A percentile compares a stretch with the other conserved stretches of the same genome.
These are phyloP conservation scores for Rhadinocentrus ornatus DNA, from an alignment of 2,797 vertebrate species.

Conservation along the genomic window DNA sequence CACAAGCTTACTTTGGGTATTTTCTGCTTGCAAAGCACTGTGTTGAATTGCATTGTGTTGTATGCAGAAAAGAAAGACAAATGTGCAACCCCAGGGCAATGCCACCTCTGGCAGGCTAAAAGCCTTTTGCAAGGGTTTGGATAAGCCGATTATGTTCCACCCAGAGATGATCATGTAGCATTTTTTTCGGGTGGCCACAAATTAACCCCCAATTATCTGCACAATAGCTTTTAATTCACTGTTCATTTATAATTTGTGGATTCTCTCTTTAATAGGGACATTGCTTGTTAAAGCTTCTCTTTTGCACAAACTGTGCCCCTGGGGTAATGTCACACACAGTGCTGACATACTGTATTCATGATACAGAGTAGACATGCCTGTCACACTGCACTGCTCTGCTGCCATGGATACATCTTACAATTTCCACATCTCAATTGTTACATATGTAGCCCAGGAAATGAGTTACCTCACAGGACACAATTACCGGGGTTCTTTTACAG, in stretches of 20 bases:
- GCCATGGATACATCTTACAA: conserved; percentile 43
- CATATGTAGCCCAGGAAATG: too few species aligned
- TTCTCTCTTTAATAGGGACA: conserved; percentile 22
- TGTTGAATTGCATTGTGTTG: conserved; percentile 17
- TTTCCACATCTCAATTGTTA: conserved; percentile 43
- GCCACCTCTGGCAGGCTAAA: conserved; percentile 49
- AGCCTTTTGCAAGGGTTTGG: conserved; percentile 24
- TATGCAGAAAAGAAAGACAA: conserved; percentile 30
- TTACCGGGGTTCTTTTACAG: too few species aligned
- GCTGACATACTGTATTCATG: conserved; percentile 48
- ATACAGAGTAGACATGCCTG: conserved; percentile 37
- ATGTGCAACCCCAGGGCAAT: conserved; percentile 19
- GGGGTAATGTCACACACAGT: conserved; percentile 43
- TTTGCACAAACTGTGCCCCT: conserved; percentile 27
- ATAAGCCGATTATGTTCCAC: conserved; percentile 60
- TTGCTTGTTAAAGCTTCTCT: conserved; percentile 35
- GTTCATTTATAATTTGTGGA: conserved; percentile 51
- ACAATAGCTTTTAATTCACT: conserved; percentile 58
- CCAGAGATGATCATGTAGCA: conserved; percentile 53
- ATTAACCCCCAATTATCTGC: conserved; percentile 55
- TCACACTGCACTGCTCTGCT: conserved; percentile 32
- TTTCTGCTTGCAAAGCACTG: conserved; percentile 13
- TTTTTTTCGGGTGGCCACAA: conserved; percentile 51
- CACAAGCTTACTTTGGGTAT: conserved; percentile 4
- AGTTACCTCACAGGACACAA: too few species aligned